Evolutionary conservation across 2,797 vertebrate genomes (phyloP).

Genomic region (Pagetopsis macropterus): DNA sequence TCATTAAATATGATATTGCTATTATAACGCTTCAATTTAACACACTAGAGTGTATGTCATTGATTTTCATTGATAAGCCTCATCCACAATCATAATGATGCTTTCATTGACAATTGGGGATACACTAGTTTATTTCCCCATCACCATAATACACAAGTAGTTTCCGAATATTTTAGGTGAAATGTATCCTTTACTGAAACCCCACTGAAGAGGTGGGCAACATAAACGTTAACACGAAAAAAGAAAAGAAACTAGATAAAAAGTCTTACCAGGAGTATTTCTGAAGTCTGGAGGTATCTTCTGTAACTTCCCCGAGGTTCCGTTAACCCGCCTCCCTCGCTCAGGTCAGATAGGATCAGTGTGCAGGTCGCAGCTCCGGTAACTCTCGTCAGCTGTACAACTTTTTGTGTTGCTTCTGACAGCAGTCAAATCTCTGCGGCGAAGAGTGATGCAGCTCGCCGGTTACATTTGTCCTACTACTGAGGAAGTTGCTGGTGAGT

Average conservation of each 20-base stretch:
- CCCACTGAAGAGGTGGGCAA: background rate
- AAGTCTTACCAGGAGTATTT: constrained; percentile 72
- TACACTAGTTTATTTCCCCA: background rate
- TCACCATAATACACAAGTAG: background rate
- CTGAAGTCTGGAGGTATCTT: constrained; percentile 55
- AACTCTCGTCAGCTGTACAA: constrained; percentile 46
- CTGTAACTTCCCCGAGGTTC: constrained; percentile 41
- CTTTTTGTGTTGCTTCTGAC: constrained; percentile 56
- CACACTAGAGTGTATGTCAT: constrained; percentile 7
- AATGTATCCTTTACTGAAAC: background rate
- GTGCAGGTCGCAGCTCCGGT: constrained; percentile 49
- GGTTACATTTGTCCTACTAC: constrained; percentile 81
- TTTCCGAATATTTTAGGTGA: background rate
- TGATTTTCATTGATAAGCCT: constrained; percentile 16
- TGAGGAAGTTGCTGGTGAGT: constrained; percentile 85
- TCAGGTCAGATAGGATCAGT: constrained; percentile 52
- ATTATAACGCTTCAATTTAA: constrained; percentile 1
- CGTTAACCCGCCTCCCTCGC: constrained; percentile 39
- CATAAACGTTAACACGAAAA: background rate
- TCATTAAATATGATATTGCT: background rate
- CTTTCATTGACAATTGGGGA: background rate
- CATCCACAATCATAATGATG: background rate
- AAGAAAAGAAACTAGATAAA: background rate
- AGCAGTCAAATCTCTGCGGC: constrained; percentile 59
- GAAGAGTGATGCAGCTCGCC: constrained; percentile 73